A percentile compares a stretch with the other conserved stretches of the same genome.
phyloP scores from a whole-genome alignment of 2,113 vertebrate genomes.

The Dipodomys spectabilis region DNA sequence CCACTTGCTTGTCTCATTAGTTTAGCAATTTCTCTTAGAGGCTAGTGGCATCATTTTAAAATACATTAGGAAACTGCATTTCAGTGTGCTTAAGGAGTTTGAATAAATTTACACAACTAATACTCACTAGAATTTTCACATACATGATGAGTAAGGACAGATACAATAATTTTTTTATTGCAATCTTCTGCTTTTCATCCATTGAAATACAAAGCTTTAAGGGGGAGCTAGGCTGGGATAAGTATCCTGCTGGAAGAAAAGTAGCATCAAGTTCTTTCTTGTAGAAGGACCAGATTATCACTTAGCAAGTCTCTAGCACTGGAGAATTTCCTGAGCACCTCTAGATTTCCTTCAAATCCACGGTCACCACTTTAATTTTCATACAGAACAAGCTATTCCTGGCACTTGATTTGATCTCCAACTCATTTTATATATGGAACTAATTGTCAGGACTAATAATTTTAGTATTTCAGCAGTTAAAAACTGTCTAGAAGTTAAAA shows the following conservation, averaged over 20 bases:
- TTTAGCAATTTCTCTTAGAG: neutral
- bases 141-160: fast-evolving
- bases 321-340: fast-evolving
- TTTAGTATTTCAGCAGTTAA: neutral
- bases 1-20: neutral
- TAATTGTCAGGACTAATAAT: neutral
- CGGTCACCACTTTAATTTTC: neutral
- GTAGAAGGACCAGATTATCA: neutral
- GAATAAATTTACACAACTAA: neutral
- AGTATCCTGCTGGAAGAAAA: fast-evolving
- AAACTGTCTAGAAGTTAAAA: neutral
- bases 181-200: neutral
- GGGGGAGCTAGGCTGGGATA: neutral
- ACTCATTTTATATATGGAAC: neutral
- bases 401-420: neutral
- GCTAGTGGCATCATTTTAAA: neutral
- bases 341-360: neutral
- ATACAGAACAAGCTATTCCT: neutral
- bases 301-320: fast-evolving
- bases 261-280: no score
- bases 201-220: neutral
- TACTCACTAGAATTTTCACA: no score
- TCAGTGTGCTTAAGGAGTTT: neutral
- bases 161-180: neutral
- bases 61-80: neutral